Percentiles rank a stretch among this genome's conserved stretches.
Evolutionary conservation across 2,888 invertebrate genomes (phyloP).

Genomic region (Heliconius charithonia): DNA sequence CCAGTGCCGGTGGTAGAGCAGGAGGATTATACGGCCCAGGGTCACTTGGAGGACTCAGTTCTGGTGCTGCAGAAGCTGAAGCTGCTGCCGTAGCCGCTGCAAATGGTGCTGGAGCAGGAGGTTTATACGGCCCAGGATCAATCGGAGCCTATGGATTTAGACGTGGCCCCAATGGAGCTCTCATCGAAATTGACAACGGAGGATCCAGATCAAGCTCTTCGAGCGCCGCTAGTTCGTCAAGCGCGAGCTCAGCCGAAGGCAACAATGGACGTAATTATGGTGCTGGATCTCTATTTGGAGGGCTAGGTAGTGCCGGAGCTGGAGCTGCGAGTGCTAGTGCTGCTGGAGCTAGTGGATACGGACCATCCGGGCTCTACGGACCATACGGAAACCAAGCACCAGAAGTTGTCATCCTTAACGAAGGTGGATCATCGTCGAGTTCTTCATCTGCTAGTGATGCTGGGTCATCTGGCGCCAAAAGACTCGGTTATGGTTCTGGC

Average conservation of each 20-base stretch:
- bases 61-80: too few species aligned
- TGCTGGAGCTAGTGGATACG: not conserved
- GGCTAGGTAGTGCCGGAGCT: too few species aligned
- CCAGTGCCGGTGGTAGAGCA: too few species aligned
- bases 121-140: not conserved
- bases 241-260: not conserved
- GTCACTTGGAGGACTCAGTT: too few species aligned
- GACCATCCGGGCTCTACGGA: conserved; percentile 1
- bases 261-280: not conserved
- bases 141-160: not conserved
- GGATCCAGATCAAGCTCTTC: not conserved
- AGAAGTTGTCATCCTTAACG: conserved; percentile 42
- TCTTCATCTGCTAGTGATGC: not conserved
- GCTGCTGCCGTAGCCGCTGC: too few species aligned
- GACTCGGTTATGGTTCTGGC: not conserved
- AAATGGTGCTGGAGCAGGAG: too few species aligned
- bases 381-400: conserved; percentile 24
- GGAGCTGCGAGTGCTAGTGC: not conserved
- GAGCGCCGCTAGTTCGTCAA: conserved; percentile 4
- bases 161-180: not conserved
- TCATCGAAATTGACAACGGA: not conserved
- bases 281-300: not conserved
- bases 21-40: too few species aligned
- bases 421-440: conserved; percentile 14
- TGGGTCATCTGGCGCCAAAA: too few species aligned